Evolutionary conservation across 1,140 invertebrate species (phyloP), one percentile per base, ranked within the genome.

Genomic region (Panonychus citri): DNA sequence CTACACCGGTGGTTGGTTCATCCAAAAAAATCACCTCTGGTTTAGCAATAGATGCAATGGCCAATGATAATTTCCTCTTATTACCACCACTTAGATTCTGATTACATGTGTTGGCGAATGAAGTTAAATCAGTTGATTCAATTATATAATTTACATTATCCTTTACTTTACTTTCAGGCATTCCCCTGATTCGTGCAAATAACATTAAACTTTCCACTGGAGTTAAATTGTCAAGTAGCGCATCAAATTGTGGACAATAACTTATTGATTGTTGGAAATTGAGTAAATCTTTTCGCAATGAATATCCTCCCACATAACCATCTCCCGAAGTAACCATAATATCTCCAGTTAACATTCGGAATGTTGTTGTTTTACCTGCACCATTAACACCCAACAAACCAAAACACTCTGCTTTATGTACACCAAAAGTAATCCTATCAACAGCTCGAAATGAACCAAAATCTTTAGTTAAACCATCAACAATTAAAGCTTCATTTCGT

Each of bases 61-160:
- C 89, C 34, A 89, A 85, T 60, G 85, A 91, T 26, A 98, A 70
- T 68, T 96, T 94, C 50, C 93, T 76, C 67, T 93, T 94, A 63
- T 94, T 97, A 1, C 91, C 93, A 13, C 87, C 87, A 66, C 52
- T 53, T 3, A 37, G 21, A 53, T 53, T 37, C 7, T 39, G 7
- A 3, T 21, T 26, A 12, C 13, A 34, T 1, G 19, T 53, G 10
- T 34, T 24, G 2, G 13, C 7, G 8, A 25, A 39, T 17, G n/a
- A 17, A 1, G n/a, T 26, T 19, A 53, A 26, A 53, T 53, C 52
- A 37, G 28, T 37, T 8, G 19, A 24, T 10, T 34, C 5, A 1
- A 53, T 39, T 17, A 53, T 34, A 21, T 21, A 24, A 12, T 37
- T 24, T 5, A 55, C 54, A 10, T 24, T 48, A n/a, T 43, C n/a